phyloP scores from a whole-genome alignment of 2,113 vertebrate species.

The Loxodonta africana region DNA sequence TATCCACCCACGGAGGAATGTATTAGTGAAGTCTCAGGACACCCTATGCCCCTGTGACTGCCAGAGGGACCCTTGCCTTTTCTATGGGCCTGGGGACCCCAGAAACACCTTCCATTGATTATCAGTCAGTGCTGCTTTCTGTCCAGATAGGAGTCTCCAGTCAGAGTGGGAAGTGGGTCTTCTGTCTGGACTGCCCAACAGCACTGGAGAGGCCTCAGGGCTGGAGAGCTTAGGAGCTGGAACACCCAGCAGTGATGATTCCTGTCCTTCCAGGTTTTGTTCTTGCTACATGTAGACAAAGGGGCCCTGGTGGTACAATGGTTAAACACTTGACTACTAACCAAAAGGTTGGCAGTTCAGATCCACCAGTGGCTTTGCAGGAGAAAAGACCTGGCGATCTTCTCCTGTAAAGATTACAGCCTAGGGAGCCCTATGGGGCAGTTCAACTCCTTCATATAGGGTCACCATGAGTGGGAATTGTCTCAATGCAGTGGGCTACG shows the following conservation, averaged over 20 bases:
- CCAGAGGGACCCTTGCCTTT: not conserved
- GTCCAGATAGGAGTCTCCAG: not conserved
- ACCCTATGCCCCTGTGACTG: not conserved
- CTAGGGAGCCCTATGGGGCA: no score
- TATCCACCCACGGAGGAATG: fast-evolving
- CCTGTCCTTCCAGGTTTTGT: not conserved
- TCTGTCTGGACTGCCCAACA: not conserved
- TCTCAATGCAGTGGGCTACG: no score
- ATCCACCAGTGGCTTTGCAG: no score
- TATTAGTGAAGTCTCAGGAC: not conserved
- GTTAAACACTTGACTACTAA: no score
- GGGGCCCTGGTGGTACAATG: no score
- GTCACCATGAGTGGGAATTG: no score
- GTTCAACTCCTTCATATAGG: no score
- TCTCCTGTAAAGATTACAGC: no score
- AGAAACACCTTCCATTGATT: not conserved
- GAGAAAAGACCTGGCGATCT: no score
- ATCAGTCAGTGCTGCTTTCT: not conserved
- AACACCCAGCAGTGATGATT: not conserved
- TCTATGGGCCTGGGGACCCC: not conserved
- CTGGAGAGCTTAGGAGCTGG: not conserved
- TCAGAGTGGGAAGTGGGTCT: not conserved
- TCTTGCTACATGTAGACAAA: not conserved
- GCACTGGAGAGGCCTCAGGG: not conserved
- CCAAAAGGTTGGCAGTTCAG: no score